Percentiles rank a stretch among this genome's conserved stretches.
Conservation (phyloP, 2,888 invertebrate genomes). For the Trisateles emortualis region DNA sequence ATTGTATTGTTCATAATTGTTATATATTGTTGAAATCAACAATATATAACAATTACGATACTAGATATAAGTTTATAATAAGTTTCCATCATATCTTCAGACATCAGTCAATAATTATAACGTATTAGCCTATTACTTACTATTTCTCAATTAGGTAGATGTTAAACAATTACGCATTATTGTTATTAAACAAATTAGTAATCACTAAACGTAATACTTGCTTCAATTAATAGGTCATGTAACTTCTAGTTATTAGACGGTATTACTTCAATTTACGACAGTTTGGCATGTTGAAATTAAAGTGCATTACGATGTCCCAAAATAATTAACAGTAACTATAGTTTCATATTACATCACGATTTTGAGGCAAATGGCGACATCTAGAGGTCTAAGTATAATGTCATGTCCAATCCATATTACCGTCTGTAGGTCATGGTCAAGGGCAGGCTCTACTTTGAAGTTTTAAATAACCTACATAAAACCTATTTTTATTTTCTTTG, state of each 20-base stretch:
- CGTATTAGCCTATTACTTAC: not conserved
- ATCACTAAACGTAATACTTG: not conserved
- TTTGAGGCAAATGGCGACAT: not conserved
- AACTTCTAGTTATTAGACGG: not conserved
- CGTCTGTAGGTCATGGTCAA: not conserved
- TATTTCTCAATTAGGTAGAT: not conserved
- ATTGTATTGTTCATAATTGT: no score
- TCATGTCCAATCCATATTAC: not conserved
- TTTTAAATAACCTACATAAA: not conserved
- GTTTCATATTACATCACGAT: not conserved
- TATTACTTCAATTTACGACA: constrained; percentile 1
- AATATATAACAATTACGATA: no score
- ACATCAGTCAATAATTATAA: no score
- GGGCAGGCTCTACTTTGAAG: not conserved
- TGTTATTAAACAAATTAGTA: constrained; percentile 1
- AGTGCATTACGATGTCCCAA: not conserved
- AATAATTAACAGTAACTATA: not conserved
- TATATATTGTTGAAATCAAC: no score
- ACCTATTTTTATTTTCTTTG: no score
- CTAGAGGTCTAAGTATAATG: not conserved
- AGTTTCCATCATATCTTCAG: no score
- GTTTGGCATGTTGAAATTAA: not conserved
- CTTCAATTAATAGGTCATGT: not conserved
- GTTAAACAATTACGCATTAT: not conserved
- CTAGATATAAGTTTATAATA: no score